Conservation (phyloP, 2,113 vertebrate genomes). For the Vimba vimba region DNA sequence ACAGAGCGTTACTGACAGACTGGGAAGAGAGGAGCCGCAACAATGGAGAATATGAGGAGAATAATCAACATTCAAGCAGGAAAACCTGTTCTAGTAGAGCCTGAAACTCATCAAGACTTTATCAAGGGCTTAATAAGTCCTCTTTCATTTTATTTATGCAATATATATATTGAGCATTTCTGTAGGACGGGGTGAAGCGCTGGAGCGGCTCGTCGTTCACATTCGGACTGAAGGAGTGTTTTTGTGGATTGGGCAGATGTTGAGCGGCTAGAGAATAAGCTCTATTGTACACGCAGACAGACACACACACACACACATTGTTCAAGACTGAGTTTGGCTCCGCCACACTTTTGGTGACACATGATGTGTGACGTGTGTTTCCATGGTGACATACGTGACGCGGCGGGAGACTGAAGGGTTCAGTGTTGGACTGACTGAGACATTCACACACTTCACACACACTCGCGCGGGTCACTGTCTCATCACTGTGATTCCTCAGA, state of each 20-base stretch:
- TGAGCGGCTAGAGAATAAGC: constrained; percentile 50
- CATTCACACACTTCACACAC: not conserved
- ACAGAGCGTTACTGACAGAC: too few species aligned
- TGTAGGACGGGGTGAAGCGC: too few species aligned
- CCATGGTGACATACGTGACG: constrained; percentile 11
- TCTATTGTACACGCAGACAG: constrained; percentile 46
- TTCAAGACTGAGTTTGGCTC: constrained; percentile 5
- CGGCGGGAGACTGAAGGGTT: not conserved
- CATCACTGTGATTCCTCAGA: not conserved
- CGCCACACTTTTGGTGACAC: constrained; percentile 37
- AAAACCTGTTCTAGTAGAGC: too few species aligned
- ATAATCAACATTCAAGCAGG: too few species aligned
- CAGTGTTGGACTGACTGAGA: not conserved
- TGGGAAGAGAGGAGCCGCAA: too few species aligned
- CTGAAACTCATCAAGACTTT: too few species aligned
- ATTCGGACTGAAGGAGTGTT: not conserved
- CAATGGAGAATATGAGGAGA: too few species aligned
- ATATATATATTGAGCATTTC: too few species aligned
- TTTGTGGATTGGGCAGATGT: constrained; percentile 6
- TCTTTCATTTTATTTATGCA: too few species aligned
- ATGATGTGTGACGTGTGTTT: constrained; percentile 24
- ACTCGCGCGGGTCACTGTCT: too few species aligned
- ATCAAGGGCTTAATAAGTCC: too few species aligned
- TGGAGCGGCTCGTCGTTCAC: not conserved
- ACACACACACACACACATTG: constrained; percentile 4